Evolutionary conservation across 2,888 invertebrate genomes (phyloP).

Genomic region (Drosophila villosipedis): DNA sequence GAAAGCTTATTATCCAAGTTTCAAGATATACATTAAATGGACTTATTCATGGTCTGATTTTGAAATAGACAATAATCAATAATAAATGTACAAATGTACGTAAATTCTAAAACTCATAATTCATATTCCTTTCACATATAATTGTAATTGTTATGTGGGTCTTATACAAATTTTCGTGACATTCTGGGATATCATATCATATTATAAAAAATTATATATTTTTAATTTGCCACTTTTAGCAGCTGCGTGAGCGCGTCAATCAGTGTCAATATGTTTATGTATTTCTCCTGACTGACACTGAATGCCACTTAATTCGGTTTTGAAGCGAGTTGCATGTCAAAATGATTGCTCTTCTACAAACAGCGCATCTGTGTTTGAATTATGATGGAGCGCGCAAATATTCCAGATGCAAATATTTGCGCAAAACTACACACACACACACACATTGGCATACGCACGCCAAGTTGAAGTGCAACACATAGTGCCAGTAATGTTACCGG

Average conservation of each 20-base stretch:
- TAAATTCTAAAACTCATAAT: not conserved
- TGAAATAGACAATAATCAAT: not conserved
- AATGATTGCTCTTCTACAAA: slow-evolving; percentile 85
- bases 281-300: slow-evolving; percentile 71
- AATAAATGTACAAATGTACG: not conserved
- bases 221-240: slow-evolving; percentile 29
- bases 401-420: slow-evolving; percentile 85
- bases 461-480: slow-evolving; percentile 76
- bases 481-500: slow-evolving; percentile 50
- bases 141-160: not conserved
- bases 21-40: not conserved
- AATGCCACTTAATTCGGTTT: slow-evolving; percentile 83
- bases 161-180: not conserved
- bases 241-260: slow-evolving; percentile 72
- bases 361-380: slow-evolving; percentile 85
- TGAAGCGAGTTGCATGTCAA: slow-evolving; percentile 84
- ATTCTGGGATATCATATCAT: not conserved
- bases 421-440: slow-evolving; percentile 83
- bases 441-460: slow-evolving; percentile 43
- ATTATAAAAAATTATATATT: not conserved
- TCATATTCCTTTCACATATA: not conserved
- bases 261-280: slow-evolving; percentile 53
- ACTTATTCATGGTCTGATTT: not conserved
- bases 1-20: not conserved
- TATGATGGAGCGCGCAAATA: slow-evolving; percentile 85